Conservation (phyloP, 2,113 vertebrate species). For the Mola mola region DNA sequence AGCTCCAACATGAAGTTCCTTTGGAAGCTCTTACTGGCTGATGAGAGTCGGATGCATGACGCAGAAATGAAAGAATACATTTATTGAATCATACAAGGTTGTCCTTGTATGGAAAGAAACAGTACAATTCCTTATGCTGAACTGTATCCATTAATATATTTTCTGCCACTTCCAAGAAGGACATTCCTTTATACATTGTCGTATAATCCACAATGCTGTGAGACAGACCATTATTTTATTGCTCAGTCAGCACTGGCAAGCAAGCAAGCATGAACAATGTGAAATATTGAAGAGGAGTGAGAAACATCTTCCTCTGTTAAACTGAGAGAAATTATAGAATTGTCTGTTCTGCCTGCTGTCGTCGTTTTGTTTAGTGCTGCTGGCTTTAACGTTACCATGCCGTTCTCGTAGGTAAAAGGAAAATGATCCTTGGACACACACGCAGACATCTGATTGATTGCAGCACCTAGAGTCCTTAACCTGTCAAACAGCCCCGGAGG, state of each 20-base stretch:
- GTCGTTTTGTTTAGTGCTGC: slow-evolving; percentile 8
- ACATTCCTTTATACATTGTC: slow-evolving; percentile 21
- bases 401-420: not conserved
- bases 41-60: too few species aligned
- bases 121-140: slow-evolving; percentile 1
- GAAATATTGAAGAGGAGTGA: slow-evolving; percentile 13
- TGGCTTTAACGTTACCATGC: not conserved
- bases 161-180: slow-evolving; percentile 1
- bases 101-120: not conserved
- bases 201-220: slow-evolving; percentile 21
- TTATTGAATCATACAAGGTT: not conserved
- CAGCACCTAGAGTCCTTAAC: slow-evolving; percentile 7
- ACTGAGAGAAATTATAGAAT: slow-evolving; percentile 6
- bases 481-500: slow-evolving; percentile 12
- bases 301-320: slow-evolving; percentile 1
- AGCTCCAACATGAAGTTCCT: too few species aligned
- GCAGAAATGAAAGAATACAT: not conserved
- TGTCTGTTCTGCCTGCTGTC: too few species aligned
- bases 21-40: too few species aligned
- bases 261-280: slow-evolving; percentile 41
- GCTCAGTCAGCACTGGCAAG: slow-evolving; percentile 39
- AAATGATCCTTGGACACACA: slow-evolving; percentile 5
- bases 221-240: slow-evolving; percentile 59
- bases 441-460: slow-evolving; percentile 21
- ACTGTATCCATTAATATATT: slow-evolving; percentile 7